phyloP scores from a whole-genome alignment of 2,113 vertebrate genomes.

The Aegithalos caudatus region DNA sequence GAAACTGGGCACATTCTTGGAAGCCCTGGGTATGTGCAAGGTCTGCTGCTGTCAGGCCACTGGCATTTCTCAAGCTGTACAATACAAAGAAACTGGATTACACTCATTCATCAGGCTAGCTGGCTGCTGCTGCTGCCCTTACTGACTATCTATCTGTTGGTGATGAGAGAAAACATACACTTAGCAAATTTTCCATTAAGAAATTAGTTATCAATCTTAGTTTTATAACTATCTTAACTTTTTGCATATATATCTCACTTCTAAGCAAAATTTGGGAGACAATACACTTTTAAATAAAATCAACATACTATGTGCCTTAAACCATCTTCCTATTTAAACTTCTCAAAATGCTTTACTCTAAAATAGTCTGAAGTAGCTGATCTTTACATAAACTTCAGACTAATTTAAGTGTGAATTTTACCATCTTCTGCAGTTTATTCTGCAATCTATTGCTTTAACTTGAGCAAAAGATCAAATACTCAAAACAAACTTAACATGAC shows the following conservation, averaged over 20 bases:
- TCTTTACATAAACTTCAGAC: constrained; percentile 73
- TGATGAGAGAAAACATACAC: constrained; percentile 58
- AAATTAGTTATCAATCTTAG: constrained; percentile 59
- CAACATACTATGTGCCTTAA: constrained; percentile 62
- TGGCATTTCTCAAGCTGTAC: constrained; percentile 91
- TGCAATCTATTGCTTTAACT: constrained; percentile 66
- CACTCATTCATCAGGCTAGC: constrained; percentile 24
- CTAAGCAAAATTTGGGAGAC: constrained; percentile 71
- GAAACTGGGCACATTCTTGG: constrained; percentile 87
- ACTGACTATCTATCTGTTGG: constrained; percentile 75
- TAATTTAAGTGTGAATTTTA: constrained; percentile 32
- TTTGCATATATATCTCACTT: constrained; percentile 58
- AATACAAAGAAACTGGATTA: constrained; percentile 84
- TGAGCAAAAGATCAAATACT: constrained; percentile 65
- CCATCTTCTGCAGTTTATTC: constrained; percentile 50
- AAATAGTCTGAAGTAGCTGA: constrained; percentile 69
- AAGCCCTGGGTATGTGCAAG: constrained; percentile 92
- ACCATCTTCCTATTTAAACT: constrained; percentile 68
- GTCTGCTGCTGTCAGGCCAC: constrained; percentile 93
- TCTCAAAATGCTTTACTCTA: constrained; percentile 39
- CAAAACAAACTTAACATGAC: constrained; percentile 69
- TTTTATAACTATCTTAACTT: constrained; percentile 69
- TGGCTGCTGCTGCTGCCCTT: constrained; percentile 64
- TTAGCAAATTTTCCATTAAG: constrained; percentile 63
- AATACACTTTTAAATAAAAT: constrained; percentile 66